Evolutionary conservation across 2,888 invertebrate genomes (phyloP).

Genomic region (Tuta absoluta): DNA sequence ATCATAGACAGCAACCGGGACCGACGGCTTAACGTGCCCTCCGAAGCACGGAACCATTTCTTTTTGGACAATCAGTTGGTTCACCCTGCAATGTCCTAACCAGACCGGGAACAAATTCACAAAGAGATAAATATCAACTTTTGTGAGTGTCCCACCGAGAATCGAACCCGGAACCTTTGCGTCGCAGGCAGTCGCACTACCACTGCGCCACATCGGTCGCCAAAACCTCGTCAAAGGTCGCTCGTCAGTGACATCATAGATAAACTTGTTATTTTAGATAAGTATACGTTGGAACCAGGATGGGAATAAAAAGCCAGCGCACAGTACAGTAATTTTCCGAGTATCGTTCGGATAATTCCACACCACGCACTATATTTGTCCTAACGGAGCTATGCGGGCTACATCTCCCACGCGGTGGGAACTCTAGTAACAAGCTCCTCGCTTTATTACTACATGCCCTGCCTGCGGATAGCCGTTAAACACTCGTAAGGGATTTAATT

Average conservation of each 20-base stretch:
- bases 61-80: too few relatives aligned
- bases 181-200: too few relatives aligned
- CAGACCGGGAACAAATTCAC: too few relatives aligned
- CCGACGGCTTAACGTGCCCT: too few relatives aligned
- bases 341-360: conserved; percentile 64
- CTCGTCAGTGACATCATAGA: conserved; percentile 42
- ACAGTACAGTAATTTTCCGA: conserved; percentile 65
- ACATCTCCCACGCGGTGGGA: conserved; percentile 66
- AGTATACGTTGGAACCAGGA: conserved; percentile 34
- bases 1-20: too few relatives aligned
- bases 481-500: conserved; percentile 61
- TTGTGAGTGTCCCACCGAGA: too few relatives aligned
- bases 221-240: too few relatives aligned
- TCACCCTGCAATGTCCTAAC: too few relatives aligned
- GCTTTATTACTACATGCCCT: conserved; percentile 44
- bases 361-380: conserved; percentile 65
- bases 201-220: too few relatives aligned
- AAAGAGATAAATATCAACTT: too few relatives aligned
- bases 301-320: conserved; percentile 61
- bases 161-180: too few relatives aligned
- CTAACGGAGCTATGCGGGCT: conserved; percentile 68
- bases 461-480: conserved; percentile 49
- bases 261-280: conserved; percentile 43
- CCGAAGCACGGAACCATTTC: too few relatives aligned
- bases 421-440: conserved; percentile 36